Evolutionary conservation across 2,113 vertebrate genomes (phyloP).

Genomic region (Anguilla rostrata): DNA sequence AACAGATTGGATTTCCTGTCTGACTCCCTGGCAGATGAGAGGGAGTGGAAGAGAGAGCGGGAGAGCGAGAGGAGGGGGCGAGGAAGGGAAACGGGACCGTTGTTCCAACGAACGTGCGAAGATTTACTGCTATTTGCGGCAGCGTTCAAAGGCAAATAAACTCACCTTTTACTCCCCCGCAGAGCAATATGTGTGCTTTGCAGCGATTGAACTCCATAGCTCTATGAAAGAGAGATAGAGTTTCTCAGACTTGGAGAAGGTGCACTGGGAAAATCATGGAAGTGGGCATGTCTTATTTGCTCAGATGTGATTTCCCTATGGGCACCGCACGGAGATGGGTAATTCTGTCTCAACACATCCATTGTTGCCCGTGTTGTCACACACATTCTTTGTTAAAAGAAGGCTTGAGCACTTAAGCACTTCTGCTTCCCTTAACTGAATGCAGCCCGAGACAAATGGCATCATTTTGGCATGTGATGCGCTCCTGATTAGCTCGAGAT

Average conservation of each 20-base stretch:
- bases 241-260: neutral
- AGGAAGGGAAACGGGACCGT: slow-evolving; percentile 35
- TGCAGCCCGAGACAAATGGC: slow-evolving; percentile 33
- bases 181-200: neutral
- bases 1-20: slow-evolving; percentile 51
- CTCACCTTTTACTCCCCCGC: neutral
- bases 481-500: slow-evolving; percentile 43
- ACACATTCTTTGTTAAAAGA: neutral
- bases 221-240: neutral
- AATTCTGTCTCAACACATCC: slow-evolving; percentile 8
- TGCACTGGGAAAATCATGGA: neutral
- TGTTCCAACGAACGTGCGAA: slow-evolving; percentile 1
- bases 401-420: slow-evolving; percentile 10
- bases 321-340: neutral
- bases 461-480: slow-evolving; percentile 36
- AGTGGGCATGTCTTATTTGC: neutral
- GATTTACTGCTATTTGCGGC: neutral
- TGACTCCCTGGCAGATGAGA: slow-evolving; percentile 38
- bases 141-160: neutral
- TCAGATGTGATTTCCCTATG: slow-evolving; percentile 1
- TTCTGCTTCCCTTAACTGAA: slow-evolving; percentile 2
- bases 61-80: slow-evolving; percentile 47
- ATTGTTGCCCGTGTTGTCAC: neutral
- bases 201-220: neutral
- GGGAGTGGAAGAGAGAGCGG: slow-evolving; percentile 45